These are phyloP conservation scores for Danio aesculapii DNA, from an alignment of 2,797 vertebrate genomes.

Conservation along the genomic window DNA sequence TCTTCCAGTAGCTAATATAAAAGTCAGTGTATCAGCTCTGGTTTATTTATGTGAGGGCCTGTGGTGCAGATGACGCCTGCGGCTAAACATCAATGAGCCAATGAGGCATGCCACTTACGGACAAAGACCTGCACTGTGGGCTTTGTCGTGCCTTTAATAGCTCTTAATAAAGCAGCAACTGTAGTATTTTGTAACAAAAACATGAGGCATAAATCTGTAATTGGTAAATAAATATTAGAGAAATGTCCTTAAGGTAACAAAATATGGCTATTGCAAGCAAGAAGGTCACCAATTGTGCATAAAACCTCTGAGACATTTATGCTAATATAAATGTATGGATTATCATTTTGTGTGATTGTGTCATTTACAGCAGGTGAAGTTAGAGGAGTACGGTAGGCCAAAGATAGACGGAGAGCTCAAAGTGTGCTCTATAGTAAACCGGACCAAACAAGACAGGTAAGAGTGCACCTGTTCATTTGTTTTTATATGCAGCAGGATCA, in stretches of 20 bases:
- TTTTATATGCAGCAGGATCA: background rate
- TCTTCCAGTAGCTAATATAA: slow-evolving; percentile 25
- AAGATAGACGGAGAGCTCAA: slow-evolving; percentile 98
- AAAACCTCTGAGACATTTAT: background rate
- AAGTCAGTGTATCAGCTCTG: slow-evolving; percentile 43
- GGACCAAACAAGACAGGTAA: slow-evolving; percentile 97
- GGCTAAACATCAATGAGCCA: slow-evolving; percentile 36
- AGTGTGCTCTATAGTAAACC: slow-evolving; percentile 93
- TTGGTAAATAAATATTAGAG: background rate
- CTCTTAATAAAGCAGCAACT: slow-evolving; percentile 25
- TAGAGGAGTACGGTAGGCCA: slow-evolving; percentile 94
- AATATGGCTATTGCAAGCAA: background rate
- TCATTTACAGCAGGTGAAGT: slow-evolving; percentile 89
- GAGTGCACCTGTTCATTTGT: slow-evolving; percentile 40
- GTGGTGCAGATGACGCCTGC: slow-evolving; percentile 18
- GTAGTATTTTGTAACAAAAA: background rate
- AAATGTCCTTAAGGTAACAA: background rate
- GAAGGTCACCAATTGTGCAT: background rate
- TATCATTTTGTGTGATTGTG: background rate
- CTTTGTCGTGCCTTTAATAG: slow-evolving; percentile 23
- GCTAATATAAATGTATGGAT: background rate
- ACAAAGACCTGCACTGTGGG: slow-evolving; percentile 11
- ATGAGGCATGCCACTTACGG: slow-evolving; percentile 28
- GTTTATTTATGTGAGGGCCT: slow-evolving; percentile 49
- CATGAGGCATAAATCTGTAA: background rate